Conservation (phyloP, 2,888 invertebrate genomes). For the Tiliacea citrago region DNA sequence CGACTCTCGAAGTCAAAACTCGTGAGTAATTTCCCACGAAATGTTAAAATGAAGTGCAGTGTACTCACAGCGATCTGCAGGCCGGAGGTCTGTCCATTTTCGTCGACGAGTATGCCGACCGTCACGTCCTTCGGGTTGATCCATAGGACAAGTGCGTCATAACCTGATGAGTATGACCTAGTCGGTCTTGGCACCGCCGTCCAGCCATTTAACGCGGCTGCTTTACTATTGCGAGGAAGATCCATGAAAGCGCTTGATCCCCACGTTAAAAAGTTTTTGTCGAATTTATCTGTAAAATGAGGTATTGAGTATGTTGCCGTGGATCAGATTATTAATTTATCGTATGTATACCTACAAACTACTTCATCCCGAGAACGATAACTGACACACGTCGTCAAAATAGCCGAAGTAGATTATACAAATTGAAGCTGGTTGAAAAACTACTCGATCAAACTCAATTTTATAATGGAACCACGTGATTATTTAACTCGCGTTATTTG, state of each 20-base stretch:
- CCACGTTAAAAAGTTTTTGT: rapidly evolving
- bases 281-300: not conserved
- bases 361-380: too few species aligned
- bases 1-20: not conserved
- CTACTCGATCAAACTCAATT: not conserved
- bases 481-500: not conserved
- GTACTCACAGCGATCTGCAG: not conserved
- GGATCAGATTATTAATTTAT: too few species aligned
- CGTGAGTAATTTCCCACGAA: not conserved
- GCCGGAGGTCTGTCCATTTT: not conserved
- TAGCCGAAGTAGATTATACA: too few species aligned
- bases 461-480: not conserved
- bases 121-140: rapidly evolving
- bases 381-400: too few species aligned
- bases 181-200: not conserved
- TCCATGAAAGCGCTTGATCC: rapidly evolving
- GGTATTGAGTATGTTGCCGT: not conserved
- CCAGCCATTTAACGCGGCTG: rapidly evolving
- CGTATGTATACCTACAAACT: too few species aligned
- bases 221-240: not conserved
- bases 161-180: not conserved
- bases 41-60: not conserved
- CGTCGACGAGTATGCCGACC: not conserved
- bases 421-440: not conserved
- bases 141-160: not conserved